A percentile compares a stretch with the other conserved stretches of the same genome.
These are phyloP conservation scores for Phalacrocorax aristotelis DNA, from an alignment of 2,113 vertebrate genomes.

Conservation along the genomic window DNA sequence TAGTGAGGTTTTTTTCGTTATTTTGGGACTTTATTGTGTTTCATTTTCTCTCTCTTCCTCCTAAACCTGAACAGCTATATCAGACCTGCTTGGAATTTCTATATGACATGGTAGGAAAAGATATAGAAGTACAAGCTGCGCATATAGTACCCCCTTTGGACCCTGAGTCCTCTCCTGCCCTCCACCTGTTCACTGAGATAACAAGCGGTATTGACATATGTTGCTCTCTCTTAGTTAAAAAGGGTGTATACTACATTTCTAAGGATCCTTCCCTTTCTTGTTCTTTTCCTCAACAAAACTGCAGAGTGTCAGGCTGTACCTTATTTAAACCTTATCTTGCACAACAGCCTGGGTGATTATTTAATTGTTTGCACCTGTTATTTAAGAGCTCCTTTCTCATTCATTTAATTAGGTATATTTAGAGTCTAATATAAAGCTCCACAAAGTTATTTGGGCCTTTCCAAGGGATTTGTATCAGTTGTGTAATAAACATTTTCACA, in stretches of 20 bases:
- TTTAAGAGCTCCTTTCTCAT: slow-evolving; percentile 6
- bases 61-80: not conserved
- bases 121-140: not conserved
- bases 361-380: slow-evolving; percentile 40
- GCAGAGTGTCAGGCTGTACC: not conserved
- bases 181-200: not conserved
- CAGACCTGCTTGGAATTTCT: not conserved
- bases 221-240: not conserved
- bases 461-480: not conserved
- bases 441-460: not conserved
- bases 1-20: not conserved
- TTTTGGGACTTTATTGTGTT: not conserved
- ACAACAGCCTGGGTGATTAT: not conserved
- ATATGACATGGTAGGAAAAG: not conserved
- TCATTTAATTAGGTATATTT: slow-evolving; percentile 9
- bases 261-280: not conserved
- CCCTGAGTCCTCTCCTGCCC: not conserved
- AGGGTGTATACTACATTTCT: not conserved
- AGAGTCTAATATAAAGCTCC: not conserved
- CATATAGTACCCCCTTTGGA: not conserved
- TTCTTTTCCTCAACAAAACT: not conserved
- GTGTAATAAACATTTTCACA: not conserved
- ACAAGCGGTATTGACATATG: accelerated
- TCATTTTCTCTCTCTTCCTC: not conserved
- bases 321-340: not conserved